Evolutionary conservation across 2,113 vertebrate genomes (phyloP).

Genomic region (Heliornis fulica): DNA sequence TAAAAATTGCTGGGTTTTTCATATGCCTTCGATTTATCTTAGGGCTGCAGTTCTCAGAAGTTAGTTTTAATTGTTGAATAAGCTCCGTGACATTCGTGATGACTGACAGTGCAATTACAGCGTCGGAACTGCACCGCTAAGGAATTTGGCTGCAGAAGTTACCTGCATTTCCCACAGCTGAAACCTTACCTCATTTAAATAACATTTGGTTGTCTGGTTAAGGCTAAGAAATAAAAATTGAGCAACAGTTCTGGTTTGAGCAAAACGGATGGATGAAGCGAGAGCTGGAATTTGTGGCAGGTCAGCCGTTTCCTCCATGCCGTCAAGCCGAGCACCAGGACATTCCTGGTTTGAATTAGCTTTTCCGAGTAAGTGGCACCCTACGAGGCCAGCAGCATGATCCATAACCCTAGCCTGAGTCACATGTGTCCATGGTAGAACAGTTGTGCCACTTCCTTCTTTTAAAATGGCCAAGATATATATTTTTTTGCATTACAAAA

Average conservation of each 20-base stretch:
- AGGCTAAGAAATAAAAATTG: neutral
- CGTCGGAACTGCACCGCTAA: neutral
- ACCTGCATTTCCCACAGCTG: neutral
- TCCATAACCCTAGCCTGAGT: rapidly evolving
- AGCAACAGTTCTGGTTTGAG: neutral
- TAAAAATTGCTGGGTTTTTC: neutral
- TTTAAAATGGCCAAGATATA: neutral
- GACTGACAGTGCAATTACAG: neutral
- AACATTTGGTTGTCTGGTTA: neutral
- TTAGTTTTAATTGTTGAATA: conserved; percentile 3
- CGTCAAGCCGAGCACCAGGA: neutral
- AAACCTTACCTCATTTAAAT: neutral
- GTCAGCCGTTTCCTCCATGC: rapidly evolving
- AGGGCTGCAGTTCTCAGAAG: neutral
- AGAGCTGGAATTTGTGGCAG: neutral
- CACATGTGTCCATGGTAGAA: rapidly evolving
- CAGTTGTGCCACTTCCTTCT: rapidly evolving
- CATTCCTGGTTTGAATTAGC: neutral
- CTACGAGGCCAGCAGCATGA: rapidly evolving
- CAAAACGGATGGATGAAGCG: neutral
- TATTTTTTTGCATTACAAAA: rapidly evolving
- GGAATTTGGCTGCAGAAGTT: conserved; percentile 31
- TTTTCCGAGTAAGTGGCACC: neutral
- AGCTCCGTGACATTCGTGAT: neutral
- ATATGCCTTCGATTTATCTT: neutral